Conservation (phyloP, 2,888 invertebrate species). For the Boloria euphrosyne region DNA sequence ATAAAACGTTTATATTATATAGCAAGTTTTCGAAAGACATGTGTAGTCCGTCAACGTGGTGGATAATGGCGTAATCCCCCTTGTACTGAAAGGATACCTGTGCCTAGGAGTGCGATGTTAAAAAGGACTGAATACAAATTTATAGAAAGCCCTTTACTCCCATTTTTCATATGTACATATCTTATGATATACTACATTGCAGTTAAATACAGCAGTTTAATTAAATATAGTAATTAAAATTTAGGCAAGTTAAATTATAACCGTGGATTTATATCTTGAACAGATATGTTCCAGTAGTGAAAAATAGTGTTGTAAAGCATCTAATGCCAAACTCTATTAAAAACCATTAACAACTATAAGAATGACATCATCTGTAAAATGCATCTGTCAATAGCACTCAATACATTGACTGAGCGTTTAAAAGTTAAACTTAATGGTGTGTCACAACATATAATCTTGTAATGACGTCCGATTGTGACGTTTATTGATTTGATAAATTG, state of each 20-base stretch:
- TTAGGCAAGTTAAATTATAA: too few relatives aligned
- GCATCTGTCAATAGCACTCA: constrained; percentile 63
- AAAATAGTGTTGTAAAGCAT: constrained; percentile 28
- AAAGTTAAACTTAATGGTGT: constrained; percentile 71
- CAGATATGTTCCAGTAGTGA: neutral
- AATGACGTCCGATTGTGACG: constrained; percentile 62
- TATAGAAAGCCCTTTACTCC: neutral
- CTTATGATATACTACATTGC: too few relatives aligned
- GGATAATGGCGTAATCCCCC: too few relatives aligned
- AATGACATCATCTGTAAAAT: constrained; percentile 72
- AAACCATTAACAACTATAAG: constrained; percentile 60
- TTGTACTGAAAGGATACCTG: too few relatives aligned
- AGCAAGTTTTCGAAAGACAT: too few relatives aligned
- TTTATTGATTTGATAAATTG: constrained; percentile 65
- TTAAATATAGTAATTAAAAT: too few relatives aligned
- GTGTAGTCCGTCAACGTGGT: too few relatives aligned
- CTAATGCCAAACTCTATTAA: constrained; percentile 52
- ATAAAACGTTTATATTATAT: too few relatives aligned
- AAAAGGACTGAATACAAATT: too few relatives aligned
- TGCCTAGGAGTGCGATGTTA: too few relatives aligned
- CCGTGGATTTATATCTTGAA: too few relatives aligned
- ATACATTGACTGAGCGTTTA: constrained; percentile 60
- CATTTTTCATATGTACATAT: neutral
- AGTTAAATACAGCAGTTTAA: too few relatives aligned
- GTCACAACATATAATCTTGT: constrained; percentile 77